Evolutionary conservation across 2,113 vertebrate species (phyloP), one percentile per base, ranked within the genome.

Genomic region (Peromyscus polionotus): DNA sequence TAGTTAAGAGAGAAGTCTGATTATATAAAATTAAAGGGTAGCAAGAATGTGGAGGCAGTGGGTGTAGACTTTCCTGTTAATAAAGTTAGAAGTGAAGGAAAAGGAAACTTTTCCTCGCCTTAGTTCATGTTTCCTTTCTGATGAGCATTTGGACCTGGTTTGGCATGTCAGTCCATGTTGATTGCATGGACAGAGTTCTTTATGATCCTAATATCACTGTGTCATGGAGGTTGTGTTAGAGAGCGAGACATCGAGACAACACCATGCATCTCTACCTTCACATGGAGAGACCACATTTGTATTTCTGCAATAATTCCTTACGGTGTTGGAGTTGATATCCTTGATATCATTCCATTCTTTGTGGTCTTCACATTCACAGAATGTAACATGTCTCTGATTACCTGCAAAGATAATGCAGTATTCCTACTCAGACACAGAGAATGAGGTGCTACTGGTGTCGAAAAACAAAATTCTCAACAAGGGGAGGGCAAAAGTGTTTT

Each of bases 1-100:
- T 76, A 3, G 22, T 88, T 83, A 77, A 61, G 72, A 91, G 72
- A 94, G 70, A 85, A 87, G 77, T 93, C 90, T 97, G 92, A 93
- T 81, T 95, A 81, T 80, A 48, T 88, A 83, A 96, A 96, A 95
- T 94, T 93, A 91, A 88, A 87, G 77, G 84, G 45, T 48, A n/a
- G 67, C 45, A 67, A 54, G 77, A 95, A n/a, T 79, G 14, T 90
- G 63, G 67, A 86, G 72, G 63, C 17, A 77, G 61, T 87, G 65
- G n/a, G n/a, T 87, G 39, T 86, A 83, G 92, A 72, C 61, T 70
- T 72, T 93, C 81, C 77, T 96, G 54, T 77, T 93, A 92, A 93
- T 96, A 93, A 31, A 17, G 77, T 95, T 87, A 77, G 79, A 92
- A 95, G 75, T 67, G 73, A 86, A 72, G 65, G 51, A 75, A 86